Conservation (phyloP, 2,888 invertebrate species). For the Cremastinae sp. region DNA sequence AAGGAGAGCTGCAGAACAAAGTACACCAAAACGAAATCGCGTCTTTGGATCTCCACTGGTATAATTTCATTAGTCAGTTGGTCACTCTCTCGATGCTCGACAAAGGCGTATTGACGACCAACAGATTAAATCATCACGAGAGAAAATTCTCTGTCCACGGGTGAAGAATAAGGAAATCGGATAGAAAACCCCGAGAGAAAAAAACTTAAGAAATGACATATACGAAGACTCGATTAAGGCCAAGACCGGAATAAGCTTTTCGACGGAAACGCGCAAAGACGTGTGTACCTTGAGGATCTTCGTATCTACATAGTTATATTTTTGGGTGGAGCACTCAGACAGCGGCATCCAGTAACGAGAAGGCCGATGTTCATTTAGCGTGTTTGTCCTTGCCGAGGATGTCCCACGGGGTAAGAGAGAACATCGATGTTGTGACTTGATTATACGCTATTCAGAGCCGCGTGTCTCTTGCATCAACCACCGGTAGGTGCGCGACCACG, state of each 20-base stretch:
- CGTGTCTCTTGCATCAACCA: constrained; percentile 76
- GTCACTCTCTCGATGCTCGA: constrained; percentile 15
- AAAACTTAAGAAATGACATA: constrained; percentile 16
- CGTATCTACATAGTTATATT: constrained; percentile 11
- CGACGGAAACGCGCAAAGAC: constrained; percentile 5
- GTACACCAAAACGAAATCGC: constrained; percentile 32
- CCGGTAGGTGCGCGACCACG: constrained; percentile 58
- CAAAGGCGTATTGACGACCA: constrained; percentile 36
- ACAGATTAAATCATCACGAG: constrained; percentile 4
- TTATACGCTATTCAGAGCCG: constrained; percentile 78
- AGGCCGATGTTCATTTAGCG: constrained; percentile 77
- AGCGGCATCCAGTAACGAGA: constrained; percentile 68
- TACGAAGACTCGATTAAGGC: constrained; percentile 3
- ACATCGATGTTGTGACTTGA: constrained; percentile 78
- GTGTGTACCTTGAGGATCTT: not conserved
- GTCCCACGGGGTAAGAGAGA: constrained; percentile 69
- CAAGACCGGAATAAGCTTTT: constrained; percentile 27
- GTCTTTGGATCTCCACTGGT: constrained; percentile 18
- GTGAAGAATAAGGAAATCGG: not conserved
- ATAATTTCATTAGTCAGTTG: constrained; percentile 57
- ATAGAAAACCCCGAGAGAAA: not conserved
- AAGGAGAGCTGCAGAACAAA: constrained; percentile 10
- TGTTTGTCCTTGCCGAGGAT: constrained; percentile 77
- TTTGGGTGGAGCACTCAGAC: constrained; percentile 6
- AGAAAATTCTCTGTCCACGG: not conserved